Base-by-base conservation (phyloP, 1,140 invertebrate genomes). In the Drosophila subobscura region DNA sequence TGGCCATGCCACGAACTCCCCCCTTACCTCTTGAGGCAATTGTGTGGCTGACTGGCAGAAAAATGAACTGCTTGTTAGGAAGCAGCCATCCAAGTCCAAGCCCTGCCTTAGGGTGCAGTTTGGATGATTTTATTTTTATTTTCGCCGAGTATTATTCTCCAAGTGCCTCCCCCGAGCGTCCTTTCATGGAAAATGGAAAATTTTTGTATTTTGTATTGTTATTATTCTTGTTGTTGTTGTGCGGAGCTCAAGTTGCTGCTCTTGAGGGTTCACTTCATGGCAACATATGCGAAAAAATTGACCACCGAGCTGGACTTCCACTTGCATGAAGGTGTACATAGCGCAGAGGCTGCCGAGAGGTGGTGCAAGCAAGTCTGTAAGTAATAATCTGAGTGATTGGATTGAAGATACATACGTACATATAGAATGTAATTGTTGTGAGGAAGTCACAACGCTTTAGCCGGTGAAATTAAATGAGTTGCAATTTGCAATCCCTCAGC, bases 211-310 rank as follows among this genome's bases (percentile, higher is more conserved):
- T 33, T 41, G 60, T 50, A 60, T 65, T 45, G 47, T 57, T 79
- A 23, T 57, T 74, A n/a, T 33, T 25, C 14, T 16, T 56, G 51
- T 59, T 59, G 41, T 16, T 61, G 53, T 54, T 67, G 54, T 74
- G 70, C 23, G 25, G 37, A 59, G 51, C 55, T 51, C 68, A 61
- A 66, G 61, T 76, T 63, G 79, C 73, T 70, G 52, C 59, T 68
- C 78, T 81, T 66, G 74, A 83, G 70, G 63, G 73, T 59, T 59
- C 71, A 78, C 76, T 83, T 84, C 63, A 72, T 49, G 54, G 52
- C 78, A 77, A 71, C 73, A 81, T 81, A 86, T 85, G 83, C 73
- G 73, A 56, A 86, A 77, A 84, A 85, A 78, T 88, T 88, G 77
- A 86, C 77, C 81, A 64, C 72, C 45, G 46, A 46, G 14, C 40